Conservation (phyloP, 2,888 invertebrate genomes). For the Tethea ocularis region DNA sequence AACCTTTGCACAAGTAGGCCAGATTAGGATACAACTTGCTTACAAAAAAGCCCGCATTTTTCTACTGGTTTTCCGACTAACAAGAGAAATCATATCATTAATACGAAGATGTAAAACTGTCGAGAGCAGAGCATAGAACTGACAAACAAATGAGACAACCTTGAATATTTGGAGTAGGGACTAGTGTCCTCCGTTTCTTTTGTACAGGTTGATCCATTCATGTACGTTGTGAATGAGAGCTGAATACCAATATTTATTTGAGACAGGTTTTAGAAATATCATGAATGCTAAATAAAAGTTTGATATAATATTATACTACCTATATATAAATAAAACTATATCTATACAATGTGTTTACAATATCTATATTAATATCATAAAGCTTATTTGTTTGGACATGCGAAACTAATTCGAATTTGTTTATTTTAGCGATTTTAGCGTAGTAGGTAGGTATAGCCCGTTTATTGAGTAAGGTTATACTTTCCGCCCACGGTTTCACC, state of each 20-base stretch:
- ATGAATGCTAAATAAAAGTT: neutral
- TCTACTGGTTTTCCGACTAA: conserved; percentile 27
- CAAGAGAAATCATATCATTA: conserved; percentile 45
- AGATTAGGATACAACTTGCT: conserved; percentile 10
- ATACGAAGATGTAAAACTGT: conserved; percentile 47
- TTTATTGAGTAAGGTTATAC: no score
- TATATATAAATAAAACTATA: no score
- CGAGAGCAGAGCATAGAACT: conserved; percentile 28
- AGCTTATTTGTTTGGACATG: no score
- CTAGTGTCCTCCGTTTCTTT: conserved; percentile 4
- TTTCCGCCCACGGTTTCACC: no score
- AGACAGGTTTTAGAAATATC: neutral
- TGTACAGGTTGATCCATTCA: neutral
- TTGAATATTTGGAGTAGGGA: conserved; percentile 2
- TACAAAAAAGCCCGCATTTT: conserved; percentile 35
- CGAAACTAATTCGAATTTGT: no score
- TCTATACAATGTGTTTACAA: neutral
- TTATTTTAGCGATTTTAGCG: no score
- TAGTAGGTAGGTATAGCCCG: no score
- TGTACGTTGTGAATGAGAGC: neutral
- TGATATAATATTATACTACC: neutral
- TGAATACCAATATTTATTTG: neutral
- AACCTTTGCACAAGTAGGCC: neutral
- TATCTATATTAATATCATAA: neutral
- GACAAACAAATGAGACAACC: conserved; percentile 32